Evolutionary conservation across 2,113 vertebrate genomes (phyloP).

Genomic region (Redunca redunca): DNA sequence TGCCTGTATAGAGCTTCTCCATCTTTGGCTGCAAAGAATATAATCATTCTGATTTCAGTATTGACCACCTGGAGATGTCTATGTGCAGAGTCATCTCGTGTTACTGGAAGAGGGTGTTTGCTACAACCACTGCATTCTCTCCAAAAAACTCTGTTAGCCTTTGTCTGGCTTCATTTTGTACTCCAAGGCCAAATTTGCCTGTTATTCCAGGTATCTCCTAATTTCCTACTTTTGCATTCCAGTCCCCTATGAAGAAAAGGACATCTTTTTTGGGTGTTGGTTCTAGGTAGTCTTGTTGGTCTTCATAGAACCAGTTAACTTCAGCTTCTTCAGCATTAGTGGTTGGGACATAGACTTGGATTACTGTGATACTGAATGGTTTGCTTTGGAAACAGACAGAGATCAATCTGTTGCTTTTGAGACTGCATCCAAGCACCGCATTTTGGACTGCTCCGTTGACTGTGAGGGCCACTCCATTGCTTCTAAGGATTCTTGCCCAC

Average conservation of each 20-base stretch:
- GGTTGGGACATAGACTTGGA: not conserved
- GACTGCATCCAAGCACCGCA: not conserved
- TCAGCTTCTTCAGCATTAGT: not conserved
- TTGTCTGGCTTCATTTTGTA: not conserved
- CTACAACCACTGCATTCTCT: not conserved
- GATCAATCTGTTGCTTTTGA: not conserved
- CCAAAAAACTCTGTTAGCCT: not conserved
- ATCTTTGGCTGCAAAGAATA: not conserved
- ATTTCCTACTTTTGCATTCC: not conserved
- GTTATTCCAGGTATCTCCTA: not conserved
- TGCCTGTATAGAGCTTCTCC: not conserved
- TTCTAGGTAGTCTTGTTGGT: not conserved
- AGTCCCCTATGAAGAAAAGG: not conserved
- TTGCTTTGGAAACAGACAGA: not conserved
- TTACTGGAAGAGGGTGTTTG: not conserved
- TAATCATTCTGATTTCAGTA: not conserved
- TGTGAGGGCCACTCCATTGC: not conserved
- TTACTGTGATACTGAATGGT: not conserved
- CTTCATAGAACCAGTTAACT: not conserved
- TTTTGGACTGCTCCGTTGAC: rapidly evolving
- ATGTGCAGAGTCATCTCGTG: not conserved
- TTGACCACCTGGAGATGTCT: not conserved
- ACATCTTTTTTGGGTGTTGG: not conserved
- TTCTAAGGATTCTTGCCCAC: not conserved
- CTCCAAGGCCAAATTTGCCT: not conserved